Evolutionary conservation across 2,888 invertebrate genomes (phyloP), one percentile per base, ranked within the genome.

Genomic region (Cosmia trapezina): DNA sequence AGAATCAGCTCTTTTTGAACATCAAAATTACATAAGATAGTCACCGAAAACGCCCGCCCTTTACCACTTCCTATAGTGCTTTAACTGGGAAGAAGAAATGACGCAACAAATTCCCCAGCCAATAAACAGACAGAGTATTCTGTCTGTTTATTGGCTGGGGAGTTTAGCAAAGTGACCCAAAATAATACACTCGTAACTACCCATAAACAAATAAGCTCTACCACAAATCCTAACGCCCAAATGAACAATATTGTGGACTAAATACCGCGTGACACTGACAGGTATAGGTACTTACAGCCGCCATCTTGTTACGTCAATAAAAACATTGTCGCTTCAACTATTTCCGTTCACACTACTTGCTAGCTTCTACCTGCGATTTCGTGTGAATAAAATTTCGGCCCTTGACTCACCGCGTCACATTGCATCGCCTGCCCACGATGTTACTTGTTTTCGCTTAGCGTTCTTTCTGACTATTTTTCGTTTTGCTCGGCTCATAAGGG

Each of bases 281-380:
- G 71, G 51, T 62, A 54, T 6, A 4, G 6, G 37, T 28, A 28
- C 3, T 28, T 28, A 2, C 41, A 53, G 60, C 67, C 2, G 73
- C 80, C 83, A 83, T 85, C 80, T 85, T 85, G 78, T 85, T 8
- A n/a, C 8, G 1, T 51, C 9, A 33, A 80, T 68, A 85, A 85
- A 83, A 84, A 84, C 83, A 85, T 81, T 68, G 59, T 62, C 80
- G 83, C 74, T 60, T 73, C 65, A 73, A 57, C 47, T n/a, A 45
- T 67, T 47, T 61, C 0, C 11, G 67, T 83, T 85, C 64, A 84
- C 80, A 71, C 67, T 67, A 75, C 72, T 12, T 78, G 78, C 9
- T 17, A 28, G 28, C 28, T 28, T 28, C 28, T 2, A 28, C 28
- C 28, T 3, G 28, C 28, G 3, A 28, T 28, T 28, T 28, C 28